Evolutionary conservation across 2,113 vertebrate genomes (phyloP), one percentile per base, ranked within the genome.

Genomic region (Hymenochirus boettgeri): DNA sequence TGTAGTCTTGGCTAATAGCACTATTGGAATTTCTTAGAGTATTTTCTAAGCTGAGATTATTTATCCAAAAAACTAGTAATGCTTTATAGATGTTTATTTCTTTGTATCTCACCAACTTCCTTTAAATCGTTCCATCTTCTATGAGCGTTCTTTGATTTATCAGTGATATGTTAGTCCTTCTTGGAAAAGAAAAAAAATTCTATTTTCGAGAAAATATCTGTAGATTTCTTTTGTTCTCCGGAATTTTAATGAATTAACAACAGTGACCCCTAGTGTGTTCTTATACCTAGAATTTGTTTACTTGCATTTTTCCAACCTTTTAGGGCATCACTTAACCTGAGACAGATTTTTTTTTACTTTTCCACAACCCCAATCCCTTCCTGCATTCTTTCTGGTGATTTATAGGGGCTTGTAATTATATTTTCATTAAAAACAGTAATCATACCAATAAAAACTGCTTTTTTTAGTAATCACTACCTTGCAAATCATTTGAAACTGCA

Each of bases 231-330:
- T 42, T 26, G 67, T 75, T 54, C 25, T 72, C 53, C 35, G 65
- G 61, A 42, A 47, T 54, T 79, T 73, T 67, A 76, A 77, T 83
- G 52, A 70, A 88, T 83, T 75, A 83, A 79, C 87, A 88, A 90
- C 82, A 90, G 85, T 82, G 86, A 85, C 88, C 86, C 85, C 88
- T 90, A 90, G 88, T 77, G 88, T 84, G 80, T 74, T 74, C 73
- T 65, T 47, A 72, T 35, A 8, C 33, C 33, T 35, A 35, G 10
- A 35, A 35, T 35, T n/a, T 35, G 33, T 35, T 35, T 35, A 12
- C 33, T 23, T 6, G 63, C 73, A 73, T 74, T 77, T 63, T 77
- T 86, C 76, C 69, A 74, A 84, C 83, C 76, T 79, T n/a, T 82
- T 76, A 79, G 82, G 79, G 79, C 76, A 80, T 77, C 75, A 79